Conservation (phyloP, 53 echinoderm and acorn worm species). For the Antedon mediterranea region DNA sequence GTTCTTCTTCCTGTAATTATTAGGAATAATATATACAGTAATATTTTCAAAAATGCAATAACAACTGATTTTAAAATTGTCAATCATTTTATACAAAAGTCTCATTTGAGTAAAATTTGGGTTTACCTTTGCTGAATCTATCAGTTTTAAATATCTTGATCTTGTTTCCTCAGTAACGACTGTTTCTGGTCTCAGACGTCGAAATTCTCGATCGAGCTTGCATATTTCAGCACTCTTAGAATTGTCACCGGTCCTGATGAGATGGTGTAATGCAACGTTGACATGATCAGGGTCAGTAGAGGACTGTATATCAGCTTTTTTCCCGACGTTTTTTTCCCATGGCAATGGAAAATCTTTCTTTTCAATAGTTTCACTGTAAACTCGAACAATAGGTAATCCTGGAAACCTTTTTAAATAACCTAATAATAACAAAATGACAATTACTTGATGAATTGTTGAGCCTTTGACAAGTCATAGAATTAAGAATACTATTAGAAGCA, state of each 20-base stretch:
- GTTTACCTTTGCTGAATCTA: background rate
- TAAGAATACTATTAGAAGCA: no score
- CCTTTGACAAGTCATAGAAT: no score
- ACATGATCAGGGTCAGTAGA: conserved; percentile 30
- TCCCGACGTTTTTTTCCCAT: conserved; percentile 18
- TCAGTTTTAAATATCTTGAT: background rate
- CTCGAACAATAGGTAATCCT: conserved; percentile 44
- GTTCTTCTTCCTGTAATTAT: conserved; percentile 69
- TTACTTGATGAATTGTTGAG: no score
- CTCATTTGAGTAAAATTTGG: no score
- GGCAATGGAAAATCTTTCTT: conserved; percentile 53
- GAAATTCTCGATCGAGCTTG: background rate
- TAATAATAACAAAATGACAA: no score
- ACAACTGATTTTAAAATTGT: no score
- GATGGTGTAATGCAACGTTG: conserved; percentile 38
- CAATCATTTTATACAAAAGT: no score
- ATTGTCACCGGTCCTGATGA: conserved; percentile 5
- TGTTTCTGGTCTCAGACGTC: background rate
- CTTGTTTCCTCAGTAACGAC: background rate
- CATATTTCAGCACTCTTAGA: background rate
- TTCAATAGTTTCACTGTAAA: conserved; percentile 90
- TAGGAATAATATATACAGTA: no score
- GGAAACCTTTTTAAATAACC: conserved; percentile 57
- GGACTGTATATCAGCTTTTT: conserved; percentile 35
- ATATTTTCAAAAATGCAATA: background rate